Percentiles rank a stretch among this genome's conserved stretches.
Conservation (phyloP, 2,888 invertebrate genomes). For the Ormyrus pomaceus region DNA sequence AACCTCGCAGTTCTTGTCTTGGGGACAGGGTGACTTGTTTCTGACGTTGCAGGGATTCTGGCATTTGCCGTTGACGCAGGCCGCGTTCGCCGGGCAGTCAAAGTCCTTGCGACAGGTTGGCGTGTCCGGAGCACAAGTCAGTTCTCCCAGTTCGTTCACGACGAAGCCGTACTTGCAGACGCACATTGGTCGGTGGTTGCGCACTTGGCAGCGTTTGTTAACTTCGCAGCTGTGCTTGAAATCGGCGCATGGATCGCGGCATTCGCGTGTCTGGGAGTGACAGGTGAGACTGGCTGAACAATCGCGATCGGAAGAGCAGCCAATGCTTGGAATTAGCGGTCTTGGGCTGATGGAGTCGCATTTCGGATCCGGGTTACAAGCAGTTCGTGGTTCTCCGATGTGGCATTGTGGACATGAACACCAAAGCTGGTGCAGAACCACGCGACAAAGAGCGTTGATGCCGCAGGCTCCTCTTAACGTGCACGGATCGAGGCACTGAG, state of each 20-base stretch:
- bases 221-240: slow-evolving; percentile 84
- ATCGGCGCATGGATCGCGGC: slow-evolving; percentile 87
- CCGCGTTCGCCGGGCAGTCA: slow-evolving; percentile 91
- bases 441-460: slow-evolving; percentile 91
- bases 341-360: slow-evolving; percentile 83
- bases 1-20: slow-evolving; percentile 91
- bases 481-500: slow-evolving; percentile 94
- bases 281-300: slow-evolving; percentile 88
- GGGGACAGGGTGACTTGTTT: slow-evolving; percentile 81
- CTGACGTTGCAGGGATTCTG: slow-evolving; percentile 88
- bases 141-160: slow-evolving; percentile 90
- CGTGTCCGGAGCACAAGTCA: slow-evolving; percentile 89
- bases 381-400: slow-evolving; percentile 87
- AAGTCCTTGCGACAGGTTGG: slow-evolving; percentile 88
- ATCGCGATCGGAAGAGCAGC: slow-evolving; percentile 82
- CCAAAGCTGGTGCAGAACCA: slow-evolving; percentile 89
- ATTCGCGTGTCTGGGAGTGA: slow-evolving; percentile 82
- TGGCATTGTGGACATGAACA: slow-evolving; percentile 94
- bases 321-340: slow-evolving; percentile 77
- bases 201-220: slow-evolving; percentile 92
- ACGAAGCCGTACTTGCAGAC: slow-evolving; percentile 93
- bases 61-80: slow-evolving; percentile 89
- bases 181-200: slow-evolving; percentile 89
- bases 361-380: slow-evolving; percentile 87
- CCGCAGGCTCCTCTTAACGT: slow-evolving; percentile 92